Evolutionary conservation across 1,140 invertebrate species (phyloP).

Genomic region (Belonocnema kinseyi): DNA sequence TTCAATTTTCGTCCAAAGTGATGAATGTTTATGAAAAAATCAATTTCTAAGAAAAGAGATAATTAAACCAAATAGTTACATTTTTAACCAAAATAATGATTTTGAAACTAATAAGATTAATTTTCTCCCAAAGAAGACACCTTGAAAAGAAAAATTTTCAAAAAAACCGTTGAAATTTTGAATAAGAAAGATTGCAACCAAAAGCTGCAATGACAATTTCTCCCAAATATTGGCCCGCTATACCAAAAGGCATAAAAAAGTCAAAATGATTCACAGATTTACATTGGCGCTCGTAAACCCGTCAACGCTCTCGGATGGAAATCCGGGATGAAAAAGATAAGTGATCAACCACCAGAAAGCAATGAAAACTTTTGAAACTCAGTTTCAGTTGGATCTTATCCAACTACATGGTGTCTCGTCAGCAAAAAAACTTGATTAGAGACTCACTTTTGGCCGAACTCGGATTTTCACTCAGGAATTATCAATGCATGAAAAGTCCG

Average conservation of each 20-base stretch:
- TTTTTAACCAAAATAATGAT: too few relatives aligned
- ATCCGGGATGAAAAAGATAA: conserved; percentile 22
- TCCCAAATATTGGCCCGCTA: not conserved
- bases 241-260: conserved; percentile 8
- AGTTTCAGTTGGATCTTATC: conserved; percentile 20
- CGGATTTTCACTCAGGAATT: not conserved
- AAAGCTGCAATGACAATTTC: too few relatives aligned
- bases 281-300: conserved; percentile 21
- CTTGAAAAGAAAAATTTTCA: too few relatives aligned
- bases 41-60: too few relatives aligned
- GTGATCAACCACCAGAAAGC: conserved; percentile 17
- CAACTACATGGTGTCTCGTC: conserved; percentile 16
- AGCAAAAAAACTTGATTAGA: conserved; percentile 10
- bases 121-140: too few relatives aligned
- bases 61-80: too few relatives aligned
- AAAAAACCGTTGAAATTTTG: too few relatives aligned
- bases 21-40: too few relatives aligned
- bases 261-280: conserved; percentile 17
- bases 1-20: too few relatives aligned
- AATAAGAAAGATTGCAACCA: too few relatives aligned
- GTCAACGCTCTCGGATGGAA: conserved; percentile 2
- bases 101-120: too few relatives aligned
- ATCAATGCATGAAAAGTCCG: conserved; percentile 8
- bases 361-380: conserved; percentile 12
- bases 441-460: not conserved